Conservation (phyloP, 35 echinoderm and acorn worm species). For the Ophioderma brevispina region DNA sequence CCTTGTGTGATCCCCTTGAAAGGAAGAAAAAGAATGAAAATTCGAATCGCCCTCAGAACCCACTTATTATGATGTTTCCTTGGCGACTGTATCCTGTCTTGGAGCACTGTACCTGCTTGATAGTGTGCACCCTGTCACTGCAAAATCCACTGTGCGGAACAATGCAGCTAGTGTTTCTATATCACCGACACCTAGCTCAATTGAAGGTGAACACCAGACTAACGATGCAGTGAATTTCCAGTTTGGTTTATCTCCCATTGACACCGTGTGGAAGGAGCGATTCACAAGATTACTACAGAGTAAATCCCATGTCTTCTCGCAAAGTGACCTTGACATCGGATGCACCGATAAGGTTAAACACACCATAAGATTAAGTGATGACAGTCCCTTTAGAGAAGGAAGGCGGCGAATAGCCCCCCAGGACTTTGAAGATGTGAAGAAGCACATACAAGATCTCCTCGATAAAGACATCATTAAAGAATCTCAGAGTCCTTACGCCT, state of each 20-base stretch:
- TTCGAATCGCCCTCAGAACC: background rate
- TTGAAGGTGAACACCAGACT: background rate
- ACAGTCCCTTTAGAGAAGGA: background rate
- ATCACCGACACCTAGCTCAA: background rate
- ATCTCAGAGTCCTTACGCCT: slow-evolving; percentile 23
- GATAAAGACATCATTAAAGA: slow-evolving; percentile 9
- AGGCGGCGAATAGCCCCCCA: background rate
- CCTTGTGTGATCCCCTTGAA: background rate
- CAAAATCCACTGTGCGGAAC: no score
- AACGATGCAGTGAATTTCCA: background rate
- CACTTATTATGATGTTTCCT: no score
- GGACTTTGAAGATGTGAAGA: background rate
- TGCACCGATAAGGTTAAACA: background rate
- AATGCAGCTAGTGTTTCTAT: background rate
- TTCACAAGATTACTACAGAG: background rate
- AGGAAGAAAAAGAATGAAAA: background rate
- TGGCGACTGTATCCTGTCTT: no score
- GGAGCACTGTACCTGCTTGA: no score
- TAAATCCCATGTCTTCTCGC: background rate
- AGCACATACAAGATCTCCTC: background rate
- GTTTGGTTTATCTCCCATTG: background rate
- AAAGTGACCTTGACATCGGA: slow-evolving; percentile 22
- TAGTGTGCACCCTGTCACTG: no score
- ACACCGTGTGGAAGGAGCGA: background rate
- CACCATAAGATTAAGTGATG: background rate